Evolutionary conservation across 2,888 invertebrate genomes (phyloP), one percentile per base, ranked within the genome.

Genomic region (Gibbula magus): DNA sequence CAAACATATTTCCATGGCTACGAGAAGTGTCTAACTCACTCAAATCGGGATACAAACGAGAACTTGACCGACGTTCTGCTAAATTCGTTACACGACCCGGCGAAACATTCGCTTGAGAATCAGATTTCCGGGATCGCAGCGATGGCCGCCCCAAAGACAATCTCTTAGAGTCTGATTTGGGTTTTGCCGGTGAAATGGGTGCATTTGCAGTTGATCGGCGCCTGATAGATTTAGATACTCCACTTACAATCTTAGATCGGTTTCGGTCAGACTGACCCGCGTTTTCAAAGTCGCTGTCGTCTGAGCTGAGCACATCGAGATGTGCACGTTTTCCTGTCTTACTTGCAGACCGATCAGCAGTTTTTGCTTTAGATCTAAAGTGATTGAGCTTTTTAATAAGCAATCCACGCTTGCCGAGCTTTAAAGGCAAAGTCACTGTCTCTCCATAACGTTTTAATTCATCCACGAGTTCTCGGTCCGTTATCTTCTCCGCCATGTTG

Each of bases 321-420:
- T 79, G 77, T 39, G 75, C 35, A 67, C 76, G 53, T 54, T 70
- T 70, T 29, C 25, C 45, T 20, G 51, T 53, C 16, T 51, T 39
- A n/a, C 25, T 74, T 39, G 74, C n/a, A 16, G 52, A 8, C 66
- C 25, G 51, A 61, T 77, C 35, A 39, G 35, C 39, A n/a, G 20
- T 22, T 78, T 84, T 89, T 70, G 86, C 86, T 81, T 84, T 85
- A 10, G 88, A 87, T 79, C 85, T 85, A 25, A 86, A 84, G 81
- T 90, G 90, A 78, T 90, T 89, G 7, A 89, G 84, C 81, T 90
- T 90, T 83, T 90, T 90, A 25, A 89, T 81, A 35, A 89, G 81
- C 39, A 90, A 84, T 25, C 86, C 86, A 29, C 90, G 81, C 77
- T 86, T 89, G 77, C 84, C 87, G 32, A 76, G 76, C 75, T 88